Conservation (phyloP, 2,113 vertebrate genomes). For the Hydropotes inermis region DNA sequence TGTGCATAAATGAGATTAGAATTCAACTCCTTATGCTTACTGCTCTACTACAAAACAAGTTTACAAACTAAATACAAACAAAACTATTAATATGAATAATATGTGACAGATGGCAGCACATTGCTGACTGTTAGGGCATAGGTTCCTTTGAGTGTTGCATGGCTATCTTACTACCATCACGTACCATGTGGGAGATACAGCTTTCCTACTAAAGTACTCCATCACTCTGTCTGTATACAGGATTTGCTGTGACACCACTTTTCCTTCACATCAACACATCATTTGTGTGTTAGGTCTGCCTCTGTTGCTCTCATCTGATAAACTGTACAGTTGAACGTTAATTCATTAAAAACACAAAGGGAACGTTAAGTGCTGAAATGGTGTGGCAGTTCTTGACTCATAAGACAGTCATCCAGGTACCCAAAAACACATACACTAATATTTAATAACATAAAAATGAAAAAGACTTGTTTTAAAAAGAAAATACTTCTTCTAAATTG, state of each 20-base stretch:
- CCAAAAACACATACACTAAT: background rate
- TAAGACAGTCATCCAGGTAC: background rate
- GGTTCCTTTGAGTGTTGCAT: background rate
- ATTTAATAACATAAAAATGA: background rate
- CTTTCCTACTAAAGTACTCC: background rate
- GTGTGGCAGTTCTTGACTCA: background rate
- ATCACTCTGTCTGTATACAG: background rate
- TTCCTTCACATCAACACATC: background rate
- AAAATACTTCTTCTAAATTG: conserved; percentile 2
- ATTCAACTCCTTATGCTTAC: conserved; percentile 9
- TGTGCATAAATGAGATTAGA: conserved; percentile 38
- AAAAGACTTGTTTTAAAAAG: background rate
- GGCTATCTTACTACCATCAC: background rate
- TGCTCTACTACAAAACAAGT: background rate
- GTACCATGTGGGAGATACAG: background rate
- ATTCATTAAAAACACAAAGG: background rate
- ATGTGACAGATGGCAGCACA: conserved; percentile 11
- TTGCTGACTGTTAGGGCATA: background rate
- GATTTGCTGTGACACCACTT: background rate
- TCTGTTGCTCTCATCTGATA: conserved; percentile 23
- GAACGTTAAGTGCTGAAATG: background rate
- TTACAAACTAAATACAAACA: conserved; percentile 31
- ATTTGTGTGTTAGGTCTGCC: background rate
- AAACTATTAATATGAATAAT: conserved; percentile 18
- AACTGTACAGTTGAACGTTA: background rate